These are phyloP conservation scores for Amphiprion percula DNA, from an alignment of 2,113 vertebrate species.

Conservation along the genomic window DNA sequence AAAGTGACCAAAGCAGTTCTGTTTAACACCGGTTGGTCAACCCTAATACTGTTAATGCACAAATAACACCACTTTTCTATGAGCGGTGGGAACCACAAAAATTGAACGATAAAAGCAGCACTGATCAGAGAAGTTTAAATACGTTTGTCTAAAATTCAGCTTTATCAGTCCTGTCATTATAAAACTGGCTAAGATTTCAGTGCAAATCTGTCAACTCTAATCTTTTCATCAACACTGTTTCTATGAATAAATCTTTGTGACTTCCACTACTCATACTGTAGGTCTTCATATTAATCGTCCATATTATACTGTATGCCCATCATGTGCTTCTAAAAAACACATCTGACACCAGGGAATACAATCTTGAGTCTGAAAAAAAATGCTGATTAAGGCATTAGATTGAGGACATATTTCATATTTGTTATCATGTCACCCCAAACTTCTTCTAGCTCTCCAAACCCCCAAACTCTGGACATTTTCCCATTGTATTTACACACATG, in stretches of 20 bases:
- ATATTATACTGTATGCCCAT: slow-evolving; percentile 12
- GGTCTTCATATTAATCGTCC: slow-evolving; percentile 8
- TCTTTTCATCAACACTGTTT: neutral
- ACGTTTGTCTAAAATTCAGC: slow-evolving; percentile 8
- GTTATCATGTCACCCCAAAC: slow-evolving; percentile 6
- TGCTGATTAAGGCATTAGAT: slow-evolving; percentile 79
- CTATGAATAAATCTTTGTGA: slow-evolving; percentile 21
- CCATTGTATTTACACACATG: slow-evolving; percentile 61
- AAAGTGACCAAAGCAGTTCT: slow-evolving; percentile 23
- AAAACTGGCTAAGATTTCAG: slow-evolving; percentile 14
- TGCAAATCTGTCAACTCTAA: slow-evolving; percentile 18
- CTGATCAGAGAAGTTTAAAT: slow-evolving; percentile 13
- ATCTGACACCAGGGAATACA: slow-evolving; percentile 63
- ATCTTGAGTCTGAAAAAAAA: slow-evolving; percentile 70
- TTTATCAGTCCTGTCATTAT: neutral
- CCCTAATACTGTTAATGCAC: slow-evolving; percentile 66
- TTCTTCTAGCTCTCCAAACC: slow-evolving; percentile 1
- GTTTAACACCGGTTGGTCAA: slow-evolving; percentile 47
- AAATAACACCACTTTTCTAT: slow-evolving; percentile 39
- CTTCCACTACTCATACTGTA: slow-evolving; percentile 15
- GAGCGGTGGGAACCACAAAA: slow-evolving; percentile 12
- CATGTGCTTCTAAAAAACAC: slow-evolving; percentile 30
- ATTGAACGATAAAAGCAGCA: slow-evolving; percentile 21
- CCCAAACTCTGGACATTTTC: slow-evolving; percentile 14
- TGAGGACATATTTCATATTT: slow-evolving; percentile 29